Base-by-base conservation (phyloP, 1,140 invertebrate genomes). In the Ips typographus region DNA sequence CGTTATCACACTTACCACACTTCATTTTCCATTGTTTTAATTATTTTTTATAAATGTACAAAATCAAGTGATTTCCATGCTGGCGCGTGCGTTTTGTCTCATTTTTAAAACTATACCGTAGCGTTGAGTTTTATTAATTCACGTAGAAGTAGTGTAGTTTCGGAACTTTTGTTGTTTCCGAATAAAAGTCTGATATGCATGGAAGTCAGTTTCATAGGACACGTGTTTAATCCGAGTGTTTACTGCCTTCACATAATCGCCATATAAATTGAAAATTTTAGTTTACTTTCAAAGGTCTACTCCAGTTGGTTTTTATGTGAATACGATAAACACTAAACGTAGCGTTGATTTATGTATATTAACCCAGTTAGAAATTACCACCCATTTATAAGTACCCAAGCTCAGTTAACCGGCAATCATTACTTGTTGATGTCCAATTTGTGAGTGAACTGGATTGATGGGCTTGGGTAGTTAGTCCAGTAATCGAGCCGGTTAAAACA, bases 41-140 rank as follows among this genome's bases (percentile, higher is more conserved):
- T 67, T 51, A 65, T 57, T 43, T 4, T 65, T 22, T 22, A 22
- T 22, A 22, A 22, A 22, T 22, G 44, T 65, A 65, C 38, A 62
- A 68, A 22, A 66, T 66, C 55, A 71, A 58, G 63, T 73, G 68
- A 73, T 79, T 79, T 80, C 79, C 79, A 80, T 80, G 79, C 78
- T 79, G 78, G 78, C 79, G 79, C 77, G 77, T 76, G 79, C 79
- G 77, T 78, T 72, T 22, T 22, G 22, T 22, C 22, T 22, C 22
- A 22, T 22, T 22, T 22, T 62, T 71, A 43, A 60, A 41, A 64
- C 65, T 71, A 58, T 57, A 22, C n/a, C 7, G 63, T 71, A 65
- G 62, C 53, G 57, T 70, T 22, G 22, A 0, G 0, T 22, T 22
- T 63, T 43, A 41, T 60, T 71, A 40, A 53, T 41, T 65, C 41